Conservation (phyloP, 2,113 vertebrate species). For the Toxostoma redivivum region DNA sequence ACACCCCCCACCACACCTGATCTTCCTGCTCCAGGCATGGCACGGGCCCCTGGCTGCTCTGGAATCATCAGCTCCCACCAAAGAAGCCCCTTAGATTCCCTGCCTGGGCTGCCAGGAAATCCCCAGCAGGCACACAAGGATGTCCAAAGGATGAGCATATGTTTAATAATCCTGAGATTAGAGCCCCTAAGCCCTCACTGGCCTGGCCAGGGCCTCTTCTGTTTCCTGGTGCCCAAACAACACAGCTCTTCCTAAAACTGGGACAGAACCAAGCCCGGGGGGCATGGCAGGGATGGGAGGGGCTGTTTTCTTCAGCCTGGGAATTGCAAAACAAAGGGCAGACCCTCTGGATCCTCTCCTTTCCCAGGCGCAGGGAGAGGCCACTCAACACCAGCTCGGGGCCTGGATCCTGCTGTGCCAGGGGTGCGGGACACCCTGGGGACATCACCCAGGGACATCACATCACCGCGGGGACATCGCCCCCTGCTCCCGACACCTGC, state of each 20-base stretch:
- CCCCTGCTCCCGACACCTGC: neutral
- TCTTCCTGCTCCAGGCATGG: accelerated
- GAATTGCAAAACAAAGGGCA: conserved; percentile 20
- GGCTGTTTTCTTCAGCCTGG: neutral
- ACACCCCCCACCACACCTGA: neutral
- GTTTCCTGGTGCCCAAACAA: neutral
- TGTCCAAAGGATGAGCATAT: neutral
- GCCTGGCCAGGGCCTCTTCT: neutral
- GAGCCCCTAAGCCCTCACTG: neutral
- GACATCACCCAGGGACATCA: neutral
- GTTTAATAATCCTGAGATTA: conserved; percentile 23
- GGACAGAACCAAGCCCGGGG: neutral
- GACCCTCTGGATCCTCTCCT: neutral
- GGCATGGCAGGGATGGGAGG: neutral
- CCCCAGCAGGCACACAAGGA: neutral
- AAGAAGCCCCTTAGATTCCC: neutral
- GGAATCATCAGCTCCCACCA: neutral
- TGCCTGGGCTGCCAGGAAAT: neutral
- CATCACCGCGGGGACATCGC: neutral
- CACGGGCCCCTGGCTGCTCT: neutral
- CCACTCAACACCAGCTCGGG: neutral
- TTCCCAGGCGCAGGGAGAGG: neutral
- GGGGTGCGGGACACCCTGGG: neutral
- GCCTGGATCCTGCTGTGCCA: neutral
- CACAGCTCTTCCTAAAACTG: neutral